These are phyloP conservation scores for Ptychodera flava DNA, from an alignment of 35 echinoderm and acorn worm species.

Conservation along the genomic window DNA sequence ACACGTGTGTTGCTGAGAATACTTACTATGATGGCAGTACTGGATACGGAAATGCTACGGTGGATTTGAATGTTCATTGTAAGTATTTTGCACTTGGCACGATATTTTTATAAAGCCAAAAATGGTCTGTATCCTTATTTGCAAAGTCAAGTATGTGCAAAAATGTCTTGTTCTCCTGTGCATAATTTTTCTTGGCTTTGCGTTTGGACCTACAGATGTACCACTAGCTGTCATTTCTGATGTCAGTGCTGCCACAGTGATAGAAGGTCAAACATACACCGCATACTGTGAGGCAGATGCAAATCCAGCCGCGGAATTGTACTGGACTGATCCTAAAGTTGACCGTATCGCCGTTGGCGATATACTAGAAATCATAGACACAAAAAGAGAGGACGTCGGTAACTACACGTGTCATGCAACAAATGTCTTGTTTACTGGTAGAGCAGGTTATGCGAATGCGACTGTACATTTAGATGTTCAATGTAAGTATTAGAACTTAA, in stretches of 20 bases:
- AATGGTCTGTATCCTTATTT: too few relatives aligned
- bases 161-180: too few relatives aligned
- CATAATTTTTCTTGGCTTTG: too few relatives aligned
- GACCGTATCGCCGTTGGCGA: background rate
- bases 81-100: too few relatives aligned
- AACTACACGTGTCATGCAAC: background rate
- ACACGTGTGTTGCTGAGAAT: background rate
- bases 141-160: too few relatives aligned
- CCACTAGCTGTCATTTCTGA: background rate
- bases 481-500: slow-evolving; percentile 2
- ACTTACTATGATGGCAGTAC: background rate
- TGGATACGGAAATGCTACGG: background rate
- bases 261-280: background rate
- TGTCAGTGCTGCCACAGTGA: background rate
- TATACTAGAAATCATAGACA: background rate
- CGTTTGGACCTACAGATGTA: too few relatives aligned
- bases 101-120: too few relatives aligned
- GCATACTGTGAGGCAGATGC: background rate
- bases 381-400: background rate
- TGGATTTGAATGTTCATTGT: background rate
- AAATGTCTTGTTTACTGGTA: background rate
- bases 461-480: background rate
- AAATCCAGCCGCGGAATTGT: background rate
- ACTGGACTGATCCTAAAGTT: background rate
- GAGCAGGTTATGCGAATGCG: background rate